phyloP scores from a whole-genome alignment of 2,797 vertebrate genomes.

The Coracias cyanogaster region DNA sequence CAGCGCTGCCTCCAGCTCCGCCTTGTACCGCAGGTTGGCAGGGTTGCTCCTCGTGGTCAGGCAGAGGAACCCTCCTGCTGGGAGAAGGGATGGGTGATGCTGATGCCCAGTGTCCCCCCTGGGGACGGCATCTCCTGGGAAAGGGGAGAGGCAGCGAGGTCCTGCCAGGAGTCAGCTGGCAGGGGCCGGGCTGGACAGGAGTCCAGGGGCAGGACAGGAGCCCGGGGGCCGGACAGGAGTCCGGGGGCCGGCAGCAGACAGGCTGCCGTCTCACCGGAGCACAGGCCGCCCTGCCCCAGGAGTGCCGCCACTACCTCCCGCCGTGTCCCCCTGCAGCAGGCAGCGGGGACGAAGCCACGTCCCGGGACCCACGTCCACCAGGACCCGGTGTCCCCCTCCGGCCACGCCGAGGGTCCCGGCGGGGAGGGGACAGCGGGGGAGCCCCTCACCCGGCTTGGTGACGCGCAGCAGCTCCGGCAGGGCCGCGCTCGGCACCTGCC shows the following conservation, averaged over 20 bases:
- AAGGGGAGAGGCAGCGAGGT: neutral
- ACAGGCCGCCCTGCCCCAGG: neutral
- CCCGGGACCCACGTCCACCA: neutral
- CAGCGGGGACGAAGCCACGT: neutral
- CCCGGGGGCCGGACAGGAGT: neutral
- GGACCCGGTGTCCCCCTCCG: neutral
- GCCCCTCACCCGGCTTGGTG: neutral
- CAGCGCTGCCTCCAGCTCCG: constrained; percentile 78
- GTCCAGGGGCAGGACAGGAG: neutral
- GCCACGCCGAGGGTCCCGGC: fast-evolving
- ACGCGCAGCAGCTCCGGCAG: constrained; percentile 84
- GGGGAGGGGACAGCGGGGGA: neutral
- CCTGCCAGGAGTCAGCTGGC: neutral
- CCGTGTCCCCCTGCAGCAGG: neutral
- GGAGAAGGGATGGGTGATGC: neutral
- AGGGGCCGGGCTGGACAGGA: neutral
- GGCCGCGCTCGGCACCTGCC: constrained; percentile 81
- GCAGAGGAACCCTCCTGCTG: constrained; percentile 89
- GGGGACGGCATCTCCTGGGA: neutral
- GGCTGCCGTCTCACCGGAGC: too few relatives aligned
- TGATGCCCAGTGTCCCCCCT: fast-evolving
- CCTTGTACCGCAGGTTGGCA: constrained; percentile 85
- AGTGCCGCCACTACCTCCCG: neutral
- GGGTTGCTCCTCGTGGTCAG: constrained; percentile 88
- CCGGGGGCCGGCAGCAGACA: neutral